A percentile compares a stretch with the other conserved stretches of the same genome.
Conservation (phyloP, 2,113 vertebrate genomes). For the Bolborhynchus lineola region DNA sequence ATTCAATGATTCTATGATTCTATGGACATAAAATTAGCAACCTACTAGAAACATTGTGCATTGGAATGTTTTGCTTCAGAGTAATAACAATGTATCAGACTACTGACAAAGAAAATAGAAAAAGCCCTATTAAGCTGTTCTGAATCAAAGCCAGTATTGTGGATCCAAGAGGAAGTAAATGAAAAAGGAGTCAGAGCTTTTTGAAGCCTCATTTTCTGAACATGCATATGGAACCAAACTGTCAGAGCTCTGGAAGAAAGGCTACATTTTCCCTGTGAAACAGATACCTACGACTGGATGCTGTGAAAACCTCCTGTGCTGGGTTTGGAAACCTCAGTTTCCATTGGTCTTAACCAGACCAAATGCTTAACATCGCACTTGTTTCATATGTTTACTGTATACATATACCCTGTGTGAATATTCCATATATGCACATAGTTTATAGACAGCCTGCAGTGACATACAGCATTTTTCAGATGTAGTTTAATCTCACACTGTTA, state of each 20-base stretch:
- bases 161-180: not conserved
- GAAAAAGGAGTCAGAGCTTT: not conserved
- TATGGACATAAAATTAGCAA: not conserved
- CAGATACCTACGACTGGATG: not conserved
- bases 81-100: not conserved
- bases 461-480: not conserved
- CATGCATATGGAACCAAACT: not conserved
- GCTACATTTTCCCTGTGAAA: not conserved
- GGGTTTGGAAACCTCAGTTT: not conserved
- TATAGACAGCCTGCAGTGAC: not conserved
- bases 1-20: no score
- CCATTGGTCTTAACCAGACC: not conserved
- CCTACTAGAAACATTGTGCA: not conserved
- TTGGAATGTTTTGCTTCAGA: not conserved
- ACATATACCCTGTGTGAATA: not conserved
- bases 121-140: not conserved
- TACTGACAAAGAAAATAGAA: not conserved
- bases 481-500: not conserved
- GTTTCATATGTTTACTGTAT: not conserved
- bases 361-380: not conserved
- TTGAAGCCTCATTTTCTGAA: not conserved
- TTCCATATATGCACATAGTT: not conserved
- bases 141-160: not conserved
- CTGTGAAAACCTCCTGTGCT: not conserved
- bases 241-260: not conserved